Conservation (phyloP, 1,140 invertebrate species). For the Uloborus diversus region DNA sequence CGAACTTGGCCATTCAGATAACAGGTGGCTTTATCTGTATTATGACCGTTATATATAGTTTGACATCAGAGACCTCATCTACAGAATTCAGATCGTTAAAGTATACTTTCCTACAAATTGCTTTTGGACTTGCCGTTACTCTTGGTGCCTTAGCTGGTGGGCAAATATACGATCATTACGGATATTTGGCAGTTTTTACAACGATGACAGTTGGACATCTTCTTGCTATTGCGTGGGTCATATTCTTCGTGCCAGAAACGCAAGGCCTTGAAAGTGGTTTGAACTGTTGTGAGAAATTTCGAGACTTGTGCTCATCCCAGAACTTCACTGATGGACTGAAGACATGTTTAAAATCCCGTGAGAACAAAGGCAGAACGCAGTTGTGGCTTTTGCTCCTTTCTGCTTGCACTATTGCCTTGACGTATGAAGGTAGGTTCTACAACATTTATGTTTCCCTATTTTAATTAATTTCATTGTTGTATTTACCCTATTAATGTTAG, state of each 20-base stretch:
- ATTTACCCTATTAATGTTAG: no score
- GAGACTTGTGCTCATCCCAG: slow-evolving; percentile 56
- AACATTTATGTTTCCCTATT: no score
- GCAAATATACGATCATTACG: slow-evolving; percentile 13
- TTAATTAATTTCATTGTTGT: no score
- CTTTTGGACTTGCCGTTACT: slow-evolving; percentile 64
- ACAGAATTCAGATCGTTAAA: slow-evolving; percentile 59
- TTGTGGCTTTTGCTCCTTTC: slow-evolving; percentile 62
- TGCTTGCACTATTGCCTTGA: slow-evolving; percentile 56
- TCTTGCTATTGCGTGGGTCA: slow-evolving; percentile 1
- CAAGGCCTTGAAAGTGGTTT: not conserved
- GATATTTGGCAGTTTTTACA: not conserved
- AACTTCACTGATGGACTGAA: slow-evolving; percentile 62
- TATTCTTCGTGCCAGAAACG: slow-evolving; percentile 29
- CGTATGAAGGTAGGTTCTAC: slow-evolving; percentile 23
- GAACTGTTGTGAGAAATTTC: not conserved
- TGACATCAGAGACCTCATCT: slow-evolving; percentile 10
- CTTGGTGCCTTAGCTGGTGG: slow-evolving; percentile 57
- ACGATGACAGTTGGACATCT: slow-evolving; percentile 17
- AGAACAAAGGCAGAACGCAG: slow-evolving; percentile 59
- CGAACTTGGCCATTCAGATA: not conserved
- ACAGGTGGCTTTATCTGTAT: slow-evolving; percentile 40
- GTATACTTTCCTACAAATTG: slow-evolving; percentile 70
- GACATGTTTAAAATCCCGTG: slow-evolving; percentile 62
- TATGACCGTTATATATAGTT: slow-evolving; percentile 32